Percentiles rank a stretch among this genome's conserved stretches.
Evolutionary conservation across 2,797 vertebrate genomes (phyloP).

Genomic region (Microctenopoma lineatum): DNA sequence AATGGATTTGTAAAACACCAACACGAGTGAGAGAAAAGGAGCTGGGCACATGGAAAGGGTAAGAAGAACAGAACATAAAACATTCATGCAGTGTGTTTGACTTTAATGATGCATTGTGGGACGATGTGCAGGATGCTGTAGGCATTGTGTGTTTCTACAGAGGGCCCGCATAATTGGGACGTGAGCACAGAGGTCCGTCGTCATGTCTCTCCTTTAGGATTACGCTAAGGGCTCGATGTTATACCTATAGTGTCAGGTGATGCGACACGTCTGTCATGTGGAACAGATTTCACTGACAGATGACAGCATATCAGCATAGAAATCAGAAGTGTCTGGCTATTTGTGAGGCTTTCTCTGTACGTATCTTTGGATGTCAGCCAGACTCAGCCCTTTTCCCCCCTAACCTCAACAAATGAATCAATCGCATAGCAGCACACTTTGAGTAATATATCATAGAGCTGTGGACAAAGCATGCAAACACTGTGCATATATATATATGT

Average conservation of each 20-base stretch:
- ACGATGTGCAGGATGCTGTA: conserved; percentile 67
- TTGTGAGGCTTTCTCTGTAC: conserved; percentile 10
- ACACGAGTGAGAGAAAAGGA: conserved; percentile 44
- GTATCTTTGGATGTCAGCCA: conserved; percentile 40
- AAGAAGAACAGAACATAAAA: conserved; percentile 62
- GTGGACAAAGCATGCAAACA: conserved; percentile 38
- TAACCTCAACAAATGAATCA: conserved; percentile 57
- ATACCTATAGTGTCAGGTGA: conserved; percentile 36
- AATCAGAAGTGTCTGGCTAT: conserved; percentile 31
- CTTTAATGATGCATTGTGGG: conserved; percentile 83
- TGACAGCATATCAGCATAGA: conserved; percentile 42
- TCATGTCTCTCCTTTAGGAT: conserved; percentile 63
- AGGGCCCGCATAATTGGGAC: conserved; percentile 73
- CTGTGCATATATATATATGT: conserved; percentile 7
- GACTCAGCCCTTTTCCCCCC: conserved; percentile 9
- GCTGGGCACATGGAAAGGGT: conserved; percentile 43
- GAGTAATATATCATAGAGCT: conserved; percentile 70
- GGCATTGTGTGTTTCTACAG: conserved; percentile 69
- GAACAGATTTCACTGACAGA: conserved; percentile 45
- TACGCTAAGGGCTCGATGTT: conserved; percentile 49
- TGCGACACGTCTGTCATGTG: conserved; percentile 40
- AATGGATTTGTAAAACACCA: conserved; percentile 35
- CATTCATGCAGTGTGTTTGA: conserved; percentile 77
- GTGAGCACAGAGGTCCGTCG: conserved; percentile 67
- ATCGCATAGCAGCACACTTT: conserved; percentile 48